Percentiles rank a stretch among this genome's conserved stretches.
Conservation (phyloP, 2,113 vertebrate species). For the Myanophis thanlyinensis region DNA sequence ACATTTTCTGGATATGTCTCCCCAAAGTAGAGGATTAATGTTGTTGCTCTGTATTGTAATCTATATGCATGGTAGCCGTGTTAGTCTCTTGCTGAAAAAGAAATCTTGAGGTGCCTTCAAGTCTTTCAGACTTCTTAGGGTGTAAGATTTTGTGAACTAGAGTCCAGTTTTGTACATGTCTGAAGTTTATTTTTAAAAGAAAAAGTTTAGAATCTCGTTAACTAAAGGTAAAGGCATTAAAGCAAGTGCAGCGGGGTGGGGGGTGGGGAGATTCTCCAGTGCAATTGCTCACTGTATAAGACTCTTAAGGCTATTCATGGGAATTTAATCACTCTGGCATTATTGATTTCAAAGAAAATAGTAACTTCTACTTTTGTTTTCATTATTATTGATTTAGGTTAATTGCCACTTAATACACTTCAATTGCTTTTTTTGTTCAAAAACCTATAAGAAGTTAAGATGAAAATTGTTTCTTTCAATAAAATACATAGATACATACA, state of each 20-base stretch:
- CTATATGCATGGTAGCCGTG: too few relatives aligned
- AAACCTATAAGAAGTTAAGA: background rate
- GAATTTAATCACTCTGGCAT: background rate
- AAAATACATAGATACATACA: too few relatives aligned
- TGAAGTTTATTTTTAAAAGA: background rate
- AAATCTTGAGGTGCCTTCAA: background rate
- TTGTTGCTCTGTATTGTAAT: background rate
- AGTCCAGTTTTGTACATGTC: background rate
- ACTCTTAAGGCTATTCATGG: background rate
- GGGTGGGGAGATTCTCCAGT: background rate
- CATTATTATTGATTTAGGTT: background rate
- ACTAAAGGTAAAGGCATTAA: background rate
- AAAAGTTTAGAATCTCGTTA: background rate
- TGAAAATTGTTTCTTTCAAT: background rate
- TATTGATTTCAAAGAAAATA: background rate
- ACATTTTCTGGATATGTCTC: background rate
- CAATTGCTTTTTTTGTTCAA: conserved; percentile 19
- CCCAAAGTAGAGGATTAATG: background rate
- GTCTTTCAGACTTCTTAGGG: background rate
- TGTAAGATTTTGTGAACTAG: background rate
- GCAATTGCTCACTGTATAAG: background rate
- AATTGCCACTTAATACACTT: background rate
- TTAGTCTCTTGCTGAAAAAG: background rate
- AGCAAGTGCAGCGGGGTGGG: too few relatives aligned
- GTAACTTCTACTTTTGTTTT: background rate